Percentiles rank a stretch among this genome's conserved stretches.
These are phyloP conservation scores for Lasioglossum calceatum DNA, from an alignment of 2,888 invertebrate species.

Conservation along the genomic window DNA sequence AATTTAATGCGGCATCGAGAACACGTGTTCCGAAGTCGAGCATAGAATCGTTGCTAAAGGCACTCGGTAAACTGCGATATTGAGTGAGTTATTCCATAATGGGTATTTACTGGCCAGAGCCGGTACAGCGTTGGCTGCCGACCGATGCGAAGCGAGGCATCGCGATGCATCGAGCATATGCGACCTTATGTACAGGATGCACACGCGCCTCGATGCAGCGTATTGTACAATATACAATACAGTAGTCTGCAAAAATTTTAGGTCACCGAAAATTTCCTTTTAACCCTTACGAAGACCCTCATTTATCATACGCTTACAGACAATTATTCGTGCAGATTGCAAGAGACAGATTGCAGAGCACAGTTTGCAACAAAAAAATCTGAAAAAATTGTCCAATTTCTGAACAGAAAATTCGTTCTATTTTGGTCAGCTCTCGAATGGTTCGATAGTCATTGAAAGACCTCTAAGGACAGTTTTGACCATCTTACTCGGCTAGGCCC, in stretches of 20 bases:
- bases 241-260: neutral
- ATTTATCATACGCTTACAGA: too few relatives aligned
- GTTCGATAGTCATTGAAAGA: too few relatives aligned
- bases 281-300: too few relatives aligned
- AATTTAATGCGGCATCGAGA: constrained; percentile 57
- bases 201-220: neutral
- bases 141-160: neutral
- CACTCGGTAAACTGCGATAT: constrained; percentile 74
- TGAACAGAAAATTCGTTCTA: too few relatives aligned
- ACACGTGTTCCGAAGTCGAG: constrained; percentile 42
- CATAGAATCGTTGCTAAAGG: constrained; percentile 45
- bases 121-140: constrained; percentile 5
- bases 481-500: too few relatives aligned
- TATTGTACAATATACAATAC: neutral
- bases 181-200: constrained; percentile 36
- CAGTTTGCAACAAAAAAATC: too few relatives aligned
- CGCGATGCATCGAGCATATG: constrained; percentile 14
- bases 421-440: too few relatives aligned
- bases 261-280: neutral
- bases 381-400: too few relatives aligned
- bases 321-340: too few relatives aligned
- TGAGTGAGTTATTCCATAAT: constrained; percentile 76
- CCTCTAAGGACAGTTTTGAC: too few relatives aligned
- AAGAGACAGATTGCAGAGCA: too few relatives aligned
- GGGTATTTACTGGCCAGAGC: constrained; percentile 69